phyloP scores from a whole-genome alignment of 2,888 invertebrate genomes.

The Acrobasis consociella region DNA sequence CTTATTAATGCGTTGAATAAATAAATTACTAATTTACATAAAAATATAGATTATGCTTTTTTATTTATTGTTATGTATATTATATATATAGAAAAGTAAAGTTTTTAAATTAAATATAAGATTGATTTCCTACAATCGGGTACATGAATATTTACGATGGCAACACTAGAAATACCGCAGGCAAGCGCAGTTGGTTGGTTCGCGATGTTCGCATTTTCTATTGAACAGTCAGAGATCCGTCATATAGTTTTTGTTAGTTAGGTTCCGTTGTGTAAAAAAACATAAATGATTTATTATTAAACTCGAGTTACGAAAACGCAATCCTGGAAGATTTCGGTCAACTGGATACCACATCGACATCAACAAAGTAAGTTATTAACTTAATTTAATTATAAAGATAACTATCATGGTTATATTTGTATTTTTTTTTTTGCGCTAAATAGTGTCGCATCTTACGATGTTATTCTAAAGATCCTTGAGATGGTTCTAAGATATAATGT shows the following conservation, averaged over 20 bases:
- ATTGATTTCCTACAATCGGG: not conserved
- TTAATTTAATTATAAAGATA: slow-evolving; percentile 10
- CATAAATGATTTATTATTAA: slow-evolving; percentile 7
- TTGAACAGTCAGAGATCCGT: slow-evolving; percentile 17
- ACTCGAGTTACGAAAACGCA: slow-evolving; percentile 4
- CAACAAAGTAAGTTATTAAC: slow-evolving; percentile 4
- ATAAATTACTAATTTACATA: not conserved
- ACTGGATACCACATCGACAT: slow-evolving; percentile 7
- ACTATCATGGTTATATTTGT: slow-evolving; percentile 8
- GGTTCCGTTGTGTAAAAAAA: slow-evolving; percentile 18
- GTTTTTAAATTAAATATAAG: not conserved
- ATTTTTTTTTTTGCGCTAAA: slow-evolving; percentile 15
- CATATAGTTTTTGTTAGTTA: slow-evolving; percentile 17
- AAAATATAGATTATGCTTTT: not conserved
- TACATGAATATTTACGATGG: slow-evolving; percentile 22
- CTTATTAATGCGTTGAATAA: not conserved
- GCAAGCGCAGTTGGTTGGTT: slow-evolving; percentile 18
- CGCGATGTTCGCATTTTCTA: slow-evolving; percentile 15
- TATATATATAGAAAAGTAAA: not conserved
- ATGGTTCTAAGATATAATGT: slow-evolving; percentile 1
- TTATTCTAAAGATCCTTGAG: slow-evolving; percentile 13
- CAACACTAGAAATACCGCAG: slow-evolving; percentile 19
- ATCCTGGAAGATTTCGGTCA: slow-evolving; percentile 3
- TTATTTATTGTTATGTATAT: not conserved
- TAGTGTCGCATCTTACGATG: slow-evolving; percentile 5